Base-by-base conservation (phyloP, 2,113 vertebrate species). In the Dipodomys merriami region DNA sequence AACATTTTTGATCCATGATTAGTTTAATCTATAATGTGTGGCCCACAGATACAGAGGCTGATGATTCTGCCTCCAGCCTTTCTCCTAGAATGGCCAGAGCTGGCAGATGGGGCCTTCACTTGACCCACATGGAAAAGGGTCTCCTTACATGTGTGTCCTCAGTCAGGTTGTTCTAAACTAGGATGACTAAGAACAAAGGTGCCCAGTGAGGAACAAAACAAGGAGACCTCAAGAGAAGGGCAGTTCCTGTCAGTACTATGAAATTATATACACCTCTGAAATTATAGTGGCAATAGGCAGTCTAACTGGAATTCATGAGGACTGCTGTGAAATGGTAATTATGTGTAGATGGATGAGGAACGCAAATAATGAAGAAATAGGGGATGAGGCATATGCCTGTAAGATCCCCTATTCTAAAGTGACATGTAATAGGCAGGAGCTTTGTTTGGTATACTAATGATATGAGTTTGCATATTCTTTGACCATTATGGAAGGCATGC, bases 221-320 rank as follows among this genome's bases (percentile, higher is more conserved):
- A 72, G 80, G 73, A 81, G 85, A 86, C 49, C 68, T 39, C 16
- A 71, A 81, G 83, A 91, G 49, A 94, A 90, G 30, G 57, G 49
- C 33, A 85, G 65, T 67, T 82, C 71, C 91, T 78, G 39, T 92
- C 96, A 93, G 95, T 44, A 46, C 53, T 71, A 91, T 83, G 90
- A 94, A 91, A 84, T 83, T 83, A 83, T 30, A 73, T 71, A 88
- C 93, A 91, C 81, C n/a, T 90, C 89, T 62, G 49, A 93, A 96
- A 95, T 91, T 44, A 86, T 39, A 90, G 86, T 67, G 72, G 94
- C 91, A 89, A 88, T 57, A 88, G 84, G 71, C 95, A 95, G 91
- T 91, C 95, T 95, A 96, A 93, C 91, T 62, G 91, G 81, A 96
- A 96, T 96, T 97, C 95, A 95, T 90, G 79, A 95, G 90, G 72